A percentile compares a stretch with the other conserved stretches of the same genome.
Conservation (phyloP, 2,113 vertebrate species). For the Calyptommatus sinebrachiatus region DNA sequence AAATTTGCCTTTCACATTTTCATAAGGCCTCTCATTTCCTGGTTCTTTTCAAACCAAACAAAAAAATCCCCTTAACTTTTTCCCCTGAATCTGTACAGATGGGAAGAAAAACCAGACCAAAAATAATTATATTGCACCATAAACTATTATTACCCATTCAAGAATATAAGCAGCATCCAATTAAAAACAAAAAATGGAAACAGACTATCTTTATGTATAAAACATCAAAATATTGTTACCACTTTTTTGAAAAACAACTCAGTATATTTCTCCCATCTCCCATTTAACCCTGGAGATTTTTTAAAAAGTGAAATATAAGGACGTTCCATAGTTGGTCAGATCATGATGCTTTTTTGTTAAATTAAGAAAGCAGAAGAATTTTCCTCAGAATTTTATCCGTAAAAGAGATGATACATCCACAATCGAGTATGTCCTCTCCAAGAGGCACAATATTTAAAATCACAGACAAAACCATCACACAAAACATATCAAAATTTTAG, state of each 20-base stretch:
- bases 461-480: background rate
- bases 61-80: conserved; percentile 14
- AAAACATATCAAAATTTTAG: conserved; percentile 3
- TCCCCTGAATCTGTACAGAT: conserved; percentile 21
- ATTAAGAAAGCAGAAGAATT: too few species aligned
- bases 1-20: background rate
- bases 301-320: conserved; percentile 49
- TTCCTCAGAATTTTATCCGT: background rate
- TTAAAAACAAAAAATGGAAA: background rate
- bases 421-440: conserved; percentile 36
- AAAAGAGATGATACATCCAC: background rate
- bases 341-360: accelerated
- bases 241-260: background rate
- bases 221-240: background rate
- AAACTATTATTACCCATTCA: conserved; percentile 58
- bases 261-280: background rate
- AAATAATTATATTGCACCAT: background rate
- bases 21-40: background rate
- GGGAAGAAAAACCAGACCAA: too few species aligned
- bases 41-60: background rate
- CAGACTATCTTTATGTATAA: background rate
- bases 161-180: conserved; percentile 68
- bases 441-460: conserved; percentile 37
- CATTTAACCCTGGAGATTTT: conserved; percentile 10
- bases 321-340: background rate